Evolutionary conservation across 2,888 invertebrate genomes (phyloP), one percentile per base, ranked within the genome.

Genomic region (Drosophila sordidula): DNA sequence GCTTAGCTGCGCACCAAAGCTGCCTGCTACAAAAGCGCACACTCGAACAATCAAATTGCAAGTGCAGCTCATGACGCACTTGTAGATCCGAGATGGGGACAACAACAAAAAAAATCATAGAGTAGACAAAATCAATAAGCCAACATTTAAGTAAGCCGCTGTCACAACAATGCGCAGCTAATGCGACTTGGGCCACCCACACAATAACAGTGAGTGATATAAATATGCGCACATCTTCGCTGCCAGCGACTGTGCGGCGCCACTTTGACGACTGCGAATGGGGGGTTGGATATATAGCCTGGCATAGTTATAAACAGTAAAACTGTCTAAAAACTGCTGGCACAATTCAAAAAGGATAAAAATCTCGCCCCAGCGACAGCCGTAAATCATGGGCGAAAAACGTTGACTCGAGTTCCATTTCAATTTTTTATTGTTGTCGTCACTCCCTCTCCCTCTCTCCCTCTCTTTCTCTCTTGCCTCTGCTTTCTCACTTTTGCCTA

Each of bases 231-330:
- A 39, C 70, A 70, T 54, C 58, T 70, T 32, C 38, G 55, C 49
- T 54, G 26, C 2, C 39, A 8, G 50, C 70, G 76, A 76, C 80
- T 56, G 36, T 61, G 64, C 47, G 87, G 81, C 82, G 87, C 84
- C 82, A 75, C 54, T 55, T 78, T 75, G 78, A 71, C 62, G 61
- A 68, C 72, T 70, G 59, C 50, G 1, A 18, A 34, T n/a, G 34
- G 41, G 12, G 26, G 46, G 14, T n/a, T 22, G 38, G 16, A 4
- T 67, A 45, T 50, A 42, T 47, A 14, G 57, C 46, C 45, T 46
- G 39, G 62, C 75, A 63, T 75, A 75, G 75, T 83, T 86, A 88
- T 87, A 87, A 80, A 84, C 87, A 85, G 88, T 85, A 72, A 73
- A 86, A 87, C 80, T 86, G 88, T 85, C 86, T 76, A 86, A 80